A percentile compares a stretch with the other conserved stretches of the same genome.
These are phyloP conservation scores for Agrotis clavis DNA, from an alignment of 2,888 invertebrate species.

Conservation along the genomic window DNA sequence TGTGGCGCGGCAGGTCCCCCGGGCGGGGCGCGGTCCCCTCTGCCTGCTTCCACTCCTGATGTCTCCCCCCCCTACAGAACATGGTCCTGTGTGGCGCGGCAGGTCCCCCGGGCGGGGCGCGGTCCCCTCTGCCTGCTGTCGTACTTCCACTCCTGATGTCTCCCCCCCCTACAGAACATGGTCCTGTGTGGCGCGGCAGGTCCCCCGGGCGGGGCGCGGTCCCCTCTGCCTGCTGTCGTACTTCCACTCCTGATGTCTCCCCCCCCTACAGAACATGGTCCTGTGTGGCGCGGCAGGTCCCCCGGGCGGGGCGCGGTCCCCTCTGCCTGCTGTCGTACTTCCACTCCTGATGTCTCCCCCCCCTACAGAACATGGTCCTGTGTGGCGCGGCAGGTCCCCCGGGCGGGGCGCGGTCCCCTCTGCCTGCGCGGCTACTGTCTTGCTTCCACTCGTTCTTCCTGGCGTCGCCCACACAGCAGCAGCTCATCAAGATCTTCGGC, in stretches of 20 bases:
- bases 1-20: background rate
- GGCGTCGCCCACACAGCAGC: constrained; percentile 93
- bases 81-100: background rate
- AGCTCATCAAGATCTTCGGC: constrained; percentile 95
- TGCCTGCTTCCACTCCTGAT: no score
- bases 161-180: no score
- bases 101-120: background rate
- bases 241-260: no score
- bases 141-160: no score
- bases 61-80: no score
- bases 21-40: background rate
- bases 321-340: background rate
- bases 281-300: no score
- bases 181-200: no score
- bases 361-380: constrained; percentile 93
- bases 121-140: no score
- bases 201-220: no score
- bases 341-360: background rate
- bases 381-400: constrained; percentile 96
- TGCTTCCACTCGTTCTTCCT: constrained; percentile 95
- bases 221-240: no score
- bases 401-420: constrained; percentile 95
- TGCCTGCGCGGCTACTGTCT: constrained; percentile 95
- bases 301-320: no score
- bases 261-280: no score